These are phyloP conservation scores for Phaonia tiefii DNA, from an alignment of 2,888 invertebrate species.

Conservation along the genomic window DNA sequence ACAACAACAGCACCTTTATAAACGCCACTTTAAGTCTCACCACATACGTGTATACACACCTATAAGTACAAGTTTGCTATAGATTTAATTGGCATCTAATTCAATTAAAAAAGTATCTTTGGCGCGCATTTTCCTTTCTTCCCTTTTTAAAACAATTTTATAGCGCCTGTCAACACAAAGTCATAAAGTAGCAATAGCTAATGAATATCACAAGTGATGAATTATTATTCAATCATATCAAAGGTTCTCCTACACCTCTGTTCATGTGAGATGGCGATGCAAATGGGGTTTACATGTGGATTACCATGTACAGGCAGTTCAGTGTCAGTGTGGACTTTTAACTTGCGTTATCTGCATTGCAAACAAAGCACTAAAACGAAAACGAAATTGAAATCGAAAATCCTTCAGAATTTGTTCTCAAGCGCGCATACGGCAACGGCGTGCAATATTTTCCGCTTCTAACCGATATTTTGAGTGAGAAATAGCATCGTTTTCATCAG, in stretches of 20 bases:
- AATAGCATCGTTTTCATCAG: no score
- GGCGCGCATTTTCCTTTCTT: conserved; percentile 1
- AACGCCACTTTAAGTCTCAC: background rate
- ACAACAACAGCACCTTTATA: conserved; percentile 5
- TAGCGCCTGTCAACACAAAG: conserved; percentile 54
- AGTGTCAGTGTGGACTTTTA: conserved; percentile 62
- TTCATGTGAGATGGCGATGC: conserved; percentile 12
- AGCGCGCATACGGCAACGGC: background rate
- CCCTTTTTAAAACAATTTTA: conserved; percentile 47
- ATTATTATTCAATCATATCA: conserved; percentile 50
- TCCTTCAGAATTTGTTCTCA: conserved; percentile 32
- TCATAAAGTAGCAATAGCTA: conserved; percentile 50
- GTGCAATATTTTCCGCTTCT: conserved; percentile 32
- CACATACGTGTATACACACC: background rate
- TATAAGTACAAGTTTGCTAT: background rate
- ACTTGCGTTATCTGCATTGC: conserved; percentile 49
- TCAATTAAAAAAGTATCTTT: conserved; percentile 57
- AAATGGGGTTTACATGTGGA: conserved; percentile 45
- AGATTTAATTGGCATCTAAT: conserved; percentile 46
- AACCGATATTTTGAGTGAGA: conserved; percentile 20
- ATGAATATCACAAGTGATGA: conserved; percentile 62
- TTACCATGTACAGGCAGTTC: conserved; percentile 39
- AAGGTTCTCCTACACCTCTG: conserved; percentile 19
- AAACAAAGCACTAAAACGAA: no score
- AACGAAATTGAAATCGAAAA: conserved; percentile 35